Percentiles rank a stretch among this genome's conserved stretches.
Conservation (phyloP, 1,140 invertebrate genomes). For the Aporrectodea caliginosa region DNA sequence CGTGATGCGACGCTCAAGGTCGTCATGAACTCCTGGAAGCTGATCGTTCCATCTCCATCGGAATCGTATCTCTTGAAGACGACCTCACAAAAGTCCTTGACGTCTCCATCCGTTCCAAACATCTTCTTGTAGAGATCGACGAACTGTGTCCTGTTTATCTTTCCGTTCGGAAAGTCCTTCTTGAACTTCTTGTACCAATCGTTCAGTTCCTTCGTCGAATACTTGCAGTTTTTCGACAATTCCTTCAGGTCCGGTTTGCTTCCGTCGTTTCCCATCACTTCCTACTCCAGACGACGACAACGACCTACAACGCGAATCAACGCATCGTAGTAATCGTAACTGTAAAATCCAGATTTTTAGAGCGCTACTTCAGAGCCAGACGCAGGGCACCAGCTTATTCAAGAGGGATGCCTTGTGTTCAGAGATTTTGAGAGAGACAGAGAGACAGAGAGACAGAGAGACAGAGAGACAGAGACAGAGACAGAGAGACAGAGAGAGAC, state of each 20-base stretch:
- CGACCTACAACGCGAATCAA: neutral
- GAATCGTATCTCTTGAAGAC: conserved; percentile 63
- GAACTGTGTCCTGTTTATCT: conserved; percentile 19
- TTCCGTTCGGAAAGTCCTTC: conserved; percentile 25
- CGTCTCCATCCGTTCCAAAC: neutral
- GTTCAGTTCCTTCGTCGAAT: conserved; percentile 19
- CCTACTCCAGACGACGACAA: neutral
- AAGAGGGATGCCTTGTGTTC: neutral
- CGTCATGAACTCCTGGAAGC: conserved; percentile 89
- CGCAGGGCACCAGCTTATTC: neutral
- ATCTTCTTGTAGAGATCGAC: conserved; percentile 19
- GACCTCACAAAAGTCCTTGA: conserved; percentile 9
- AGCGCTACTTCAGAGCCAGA: no score
- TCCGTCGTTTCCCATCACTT: conserved; percentile 12
- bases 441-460: neutral
- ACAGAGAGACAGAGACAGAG: neutral
- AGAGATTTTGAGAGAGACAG: neutral
- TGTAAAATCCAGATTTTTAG: neutral
- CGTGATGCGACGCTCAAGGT: neutral
- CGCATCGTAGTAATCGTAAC: neutral
- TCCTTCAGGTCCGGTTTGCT: conserved; percentile 15
- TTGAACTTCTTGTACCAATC: conserved; percentile 31
- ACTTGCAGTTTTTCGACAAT: conserved; percentile 22
- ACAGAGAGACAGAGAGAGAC: neutral
- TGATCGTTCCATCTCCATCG: conserved; percentile 93